These are phyloP conservation scores for Scopus umbretta DNA, from an alignment of 2,113 vertebrate genomes.

Conservation along the genomic window DNA sequence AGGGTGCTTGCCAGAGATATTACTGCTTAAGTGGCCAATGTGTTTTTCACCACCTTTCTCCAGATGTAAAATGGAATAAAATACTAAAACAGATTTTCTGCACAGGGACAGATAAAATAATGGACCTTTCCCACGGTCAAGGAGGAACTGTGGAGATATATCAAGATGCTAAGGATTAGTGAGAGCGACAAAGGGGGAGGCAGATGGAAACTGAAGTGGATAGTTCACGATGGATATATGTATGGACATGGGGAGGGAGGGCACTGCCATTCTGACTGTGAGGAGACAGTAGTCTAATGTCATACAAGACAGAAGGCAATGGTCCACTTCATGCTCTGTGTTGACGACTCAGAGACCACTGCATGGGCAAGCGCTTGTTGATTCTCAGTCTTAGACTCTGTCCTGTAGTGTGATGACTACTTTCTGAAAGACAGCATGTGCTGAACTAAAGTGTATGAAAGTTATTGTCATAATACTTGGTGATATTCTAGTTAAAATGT, in stretches of 20 bases:
- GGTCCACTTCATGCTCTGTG: neutral
- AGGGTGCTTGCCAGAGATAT: neutral
- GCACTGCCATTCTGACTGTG: neutral
- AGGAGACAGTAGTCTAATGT: neutral
- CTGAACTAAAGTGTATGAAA: neutral
- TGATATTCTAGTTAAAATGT: neutral
- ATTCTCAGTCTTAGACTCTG: neutral
- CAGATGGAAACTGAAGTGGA: neutral
- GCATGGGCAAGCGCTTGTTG: neutral
- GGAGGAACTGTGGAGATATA: neutral
- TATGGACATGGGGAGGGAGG: neutral
- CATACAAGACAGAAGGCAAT: fast-evolving
- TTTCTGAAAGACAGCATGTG: neutral
- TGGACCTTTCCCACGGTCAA: neutral
- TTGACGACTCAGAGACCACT: neutral
- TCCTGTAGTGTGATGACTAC: neutral
- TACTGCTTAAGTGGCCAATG: no score
- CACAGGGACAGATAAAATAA: neutral
- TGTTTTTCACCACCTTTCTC: neutral
- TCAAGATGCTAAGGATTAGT: neutral
- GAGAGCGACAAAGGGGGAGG: neutral
- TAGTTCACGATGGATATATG: neutral
- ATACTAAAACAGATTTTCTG: neutral
- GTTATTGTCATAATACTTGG: neutral
- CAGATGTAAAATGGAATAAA: neutral